phyloP scores from a whole-genome alignment of 2,888 invertebrate species.

The Phanerotoma sp. region DNA sequence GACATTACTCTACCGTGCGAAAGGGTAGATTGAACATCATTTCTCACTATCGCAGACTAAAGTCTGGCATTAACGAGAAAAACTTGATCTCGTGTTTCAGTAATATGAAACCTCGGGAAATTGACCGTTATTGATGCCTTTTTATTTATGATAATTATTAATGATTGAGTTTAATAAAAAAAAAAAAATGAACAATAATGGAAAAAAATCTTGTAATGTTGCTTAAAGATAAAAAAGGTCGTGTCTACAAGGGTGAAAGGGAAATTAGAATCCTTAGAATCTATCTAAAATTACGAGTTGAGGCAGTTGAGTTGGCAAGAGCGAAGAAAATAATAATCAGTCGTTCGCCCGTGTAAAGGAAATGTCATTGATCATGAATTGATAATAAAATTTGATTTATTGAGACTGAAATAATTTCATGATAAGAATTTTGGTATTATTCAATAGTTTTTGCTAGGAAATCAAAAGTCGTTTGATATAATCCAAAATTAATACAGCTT shows the following conservation, averaged over 20 bases:
- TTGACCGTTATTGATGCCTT: constrained; percentile 10
- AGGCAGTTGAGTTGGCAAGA: constrained; percentile 57
- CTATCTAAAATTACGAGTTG: constrained; percentile 51
- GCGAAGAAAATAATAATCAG: constrained; percentile 45
- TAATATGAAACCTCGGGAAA: constrained; percentile 1
- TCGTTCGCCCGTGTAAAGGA: constrained; percentile 43
- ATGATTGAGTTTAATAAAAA: background rate
- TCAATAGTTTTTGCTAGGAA: too few species aligned
- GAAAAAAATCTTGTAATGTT: background rate
- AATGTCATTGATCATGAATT: too few species aligned
- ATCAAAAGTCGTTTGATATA: too few species aligned
- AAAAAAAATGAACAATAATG: background rate
- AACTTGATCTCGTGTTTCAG: constrained; percentile 5
- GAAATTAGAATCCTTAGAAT: constrained; percentile 23
- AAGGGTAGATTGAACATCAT: constrained; percentile 9
- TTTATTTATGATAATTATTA: constrained; percentile 7
- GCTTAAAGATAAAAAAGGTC: background rate
- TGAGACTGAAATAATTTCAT: too few species aligned
- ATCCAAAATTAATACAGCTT: too few species aligned
- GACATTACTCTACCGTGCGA: constrained; percentile 10
- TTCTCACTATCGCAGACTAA: constrained; percentile 8
- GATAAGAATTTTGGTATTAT: too few species aligned
- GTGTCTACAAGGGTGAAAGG: background rate
- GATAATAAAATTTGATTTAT: too few species aligned
- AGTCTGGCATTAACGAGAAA: constrained; percentile 11